These are phyloP conservation scores for Macaria liturata DNA, from an alignment of 2,888 invertebrate species.

Conservation along the genomic window DNA sequence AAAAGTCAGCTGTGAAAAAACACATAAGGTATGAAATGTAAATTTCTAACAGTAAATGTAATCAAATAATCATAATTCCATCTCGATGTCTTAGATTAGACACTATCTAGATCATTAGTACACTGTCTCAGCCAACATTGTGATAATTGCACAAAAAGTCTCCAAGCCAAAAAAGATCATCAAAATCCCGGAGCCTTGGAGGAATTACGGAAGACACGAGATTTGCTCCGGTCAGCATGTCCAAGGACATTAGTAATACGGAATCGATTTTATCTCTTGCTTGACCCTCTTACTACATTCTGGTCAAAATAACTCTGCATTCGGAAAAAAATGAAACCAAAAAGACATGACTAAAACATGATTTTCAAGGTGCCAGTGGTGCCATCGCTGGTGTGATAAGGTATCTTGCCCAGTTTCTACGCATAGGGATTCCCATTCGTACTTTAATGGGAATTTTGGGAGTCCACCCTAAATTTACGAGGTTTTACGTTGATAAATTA, in stretches of 20 bases:
- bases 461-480: constrained; percentile 32
- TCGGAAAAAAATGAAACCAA: no score
- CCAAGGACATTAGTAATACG: constrained; percentile 35
- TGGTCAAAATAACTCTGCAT: not conserved
- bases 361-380: constrained; percentile 2
- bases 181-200: constrained; percentile 12
- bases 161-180: no score
- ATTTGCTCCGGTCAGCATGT: constrained; percentile 28
- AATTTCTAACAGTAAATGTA: no score
- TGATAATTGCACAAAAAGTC: no score
- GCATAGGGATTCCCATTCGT: constrained; percentile 31
- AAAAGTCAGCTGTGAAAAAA: no score
- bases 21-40: no score
- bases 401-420: not conserved
- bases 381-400: not conserved
- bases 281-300: constrained; percentile 34
- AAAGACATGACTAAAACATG: no score
- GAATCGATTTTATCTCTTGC: constrained; percentile 35
- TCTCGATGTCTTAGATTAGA: no score
- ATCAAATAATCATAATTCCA: no score
- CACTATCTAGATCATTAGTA: no score
- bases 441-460: constrained; percentile 37
- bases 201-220: constrained; percentile 24
- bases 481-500: constrained; percentile 37
- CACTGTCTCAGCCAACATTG: no score